Base-by-base conservation (phyloP, 2,797 vertebrate genomes). In the Gorsachius magnificus region DNA sequence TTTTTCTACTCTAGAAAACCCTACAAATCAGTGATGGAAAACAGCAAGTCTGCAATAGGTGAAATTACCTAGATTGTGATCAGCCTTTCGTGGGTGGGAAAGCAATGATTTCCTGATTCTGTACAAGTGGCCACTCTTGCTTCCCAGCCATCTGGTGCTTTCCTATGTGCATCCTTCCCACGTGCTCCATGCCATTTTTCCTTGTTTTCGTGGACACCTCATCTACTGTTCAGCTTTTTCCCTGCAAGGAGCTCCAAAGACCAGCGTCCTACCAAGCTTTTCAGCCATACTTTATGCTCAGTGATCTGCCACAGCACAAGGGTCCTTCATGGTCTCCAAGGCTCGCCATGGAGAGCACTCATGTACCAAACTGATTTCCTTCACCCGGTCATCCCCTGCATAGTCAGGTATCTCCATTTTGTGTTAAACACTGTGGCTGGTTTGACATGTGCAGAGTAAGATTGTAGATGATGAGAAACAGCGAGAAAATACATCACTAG, bases 321-420 rank as follows among this genome's bases (percentile, higher is more conserved):
- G 25, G 35, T 71, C 58, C n/a, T 65, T 66, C 35, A 56, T n/a
- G n/a, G n/a, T n/a, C n/a, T n/a, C n/a, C n/a, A n/a, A n/a, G n/a
- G 1, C n/a, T 71, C 31, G 3, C 58, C 43, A 9, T 0, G 0
- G 38, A 60, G 16, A 46, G 17, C 11, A 13, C 50, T 50, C 11
- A 14, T 5, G 22, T 60, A 22, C 58, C 65, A 56, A 50, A 56
- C 35, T 33, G 35, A 10, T 35, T 45, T 31, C 66, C 60, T 78
- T 83, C 53, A 29, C 1, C 3, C 1, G 7, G 26, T 31, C 64
- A 35, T 41, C 20, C n/a, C 54, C 46, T 25, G 19, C 7, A 0
- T 12, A 16, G 35, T 3, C 0, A 0, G 24, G 12, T 43, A 17
- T 57, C 54, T 79, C 33, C 5, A 1, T 31, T 45, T 17, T 46